Base-by-base conservation (phyloP, 2,888 invertebrate genomes). In the Herminia tarsipennalis region DNA sequence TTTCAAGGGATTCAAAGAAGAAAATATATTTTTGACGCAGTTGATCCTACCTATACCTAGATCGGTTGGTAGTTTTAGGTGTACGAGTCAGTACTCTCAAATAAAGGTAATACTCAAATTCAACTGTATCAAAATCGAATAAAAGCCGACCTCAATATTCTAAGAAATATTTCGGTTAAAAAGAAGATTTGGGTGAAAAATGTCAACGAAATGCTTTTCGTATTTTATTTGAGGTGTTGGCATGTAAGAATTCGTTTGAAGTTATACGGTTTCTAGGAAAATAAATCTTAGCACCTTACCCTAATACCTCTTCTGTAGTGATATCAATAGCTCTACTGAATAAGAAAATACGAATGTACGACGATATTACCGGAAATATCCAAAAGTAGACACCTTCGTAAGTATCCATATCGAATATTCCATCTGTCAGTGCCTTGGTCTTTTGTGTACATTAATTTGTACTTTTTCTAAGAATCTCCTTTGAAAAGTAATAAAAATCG, bases 401-500 rank as follows among this genome's bases (percentile, higher is more conserved):
- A 13, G 37, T 30, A 39, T n/a, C 4, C 21, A 35, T 43, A 41
- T 25, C 21, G 29, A 42, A 60, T 51, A 58, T 72, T 73, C 70
- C 72, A 68, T 68, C 67, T 76, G 73, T 73, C 75, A 73, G 70
- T 69, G 61, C 69, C 72, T 76, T 67, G 69, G 61, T 60, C 69
- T 78, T 80, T 80, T 81, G 66, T 77, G 59, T 67, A 76, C 69
- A 75, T 76, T 83, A 83, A 82, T 85, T 78, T 83, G 74, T 78
- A 77, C 75, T 77, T 81, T n/a, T 80, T 76, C 73, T 76, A 73
- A 80, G 77, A 71, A 76, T 77, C 68, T 78, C 70, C 78, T 82
- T 84, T 83, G 79, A 84, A 77, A 77, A 66, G 87, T 81, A 87
- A 89, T 89, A 90, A 89, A 88, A 86, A 85, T 83, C 86, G 85